Conservation (phyloP, 2,797 vertebrate genomes). For the Myripristis jacobus region DNA sequence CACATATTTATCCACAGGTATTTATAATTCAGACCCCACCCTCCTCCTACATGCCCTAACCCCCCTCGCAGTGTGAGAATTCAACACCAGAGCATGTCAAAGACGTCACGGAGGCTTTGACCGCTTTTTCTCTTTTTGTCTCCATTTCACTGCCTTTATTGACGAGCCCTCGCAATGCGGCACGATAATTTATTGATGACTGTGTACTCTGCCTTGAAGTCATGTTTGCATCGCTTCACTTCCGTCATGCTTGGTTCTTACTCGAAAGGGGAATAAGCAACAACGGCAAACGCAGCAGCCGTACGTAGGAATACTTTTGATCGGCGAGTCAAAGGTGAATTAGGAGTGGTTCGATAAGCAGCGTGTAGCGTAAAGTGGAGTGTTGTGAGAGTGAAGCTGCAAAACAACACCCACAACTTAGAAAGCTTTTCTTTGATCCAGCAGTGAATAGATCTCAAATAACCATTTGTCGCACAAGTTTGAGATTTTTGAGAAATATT, state of each 20-base stretch:
- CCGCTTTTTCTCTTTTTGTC: constrained; percentile 3
- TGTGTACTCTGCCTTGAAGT: constrained; percentile 43
- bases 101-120: constrained; percentile 6
- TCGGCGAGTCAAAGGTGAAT: constrained; percentile 62
- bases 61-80: not conserved
- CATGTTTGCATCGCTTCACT: constrained; percentile 44
- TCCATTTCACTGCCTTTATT: constrained; percentile 35
- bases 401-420: too few relatives aligned
- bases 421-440: too few relatives aligned
- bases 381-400: too few relatives aligned
- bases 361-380: not conserved
- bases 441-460: too few relatives aligned
- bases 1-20: constrained; percentile 6
- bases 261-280: constrained; percentile 41
- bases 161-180: constrained; percentile 17
- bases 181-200: constrained; percentile 56
- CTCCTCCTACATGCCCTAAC: too few relatives aligned
- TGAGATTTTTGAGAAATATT: too few relatives aligned
- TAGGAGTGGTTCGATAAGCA: constrained; percentile 16
- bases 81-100: constrained; percentile 9
- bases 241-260: constrained; percentile 9
- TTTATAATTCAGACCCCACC: constrained; percentile 26
- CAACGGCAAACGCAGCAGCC: constrained; percentile 26
- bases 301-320: constrained; percentile 55
- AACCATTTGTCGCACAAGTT: too few relatives aligned